phyloP scores from a whole-genome alignment of 1,140 invertebrate species.

The Frieseomelitta varia region DNA sequence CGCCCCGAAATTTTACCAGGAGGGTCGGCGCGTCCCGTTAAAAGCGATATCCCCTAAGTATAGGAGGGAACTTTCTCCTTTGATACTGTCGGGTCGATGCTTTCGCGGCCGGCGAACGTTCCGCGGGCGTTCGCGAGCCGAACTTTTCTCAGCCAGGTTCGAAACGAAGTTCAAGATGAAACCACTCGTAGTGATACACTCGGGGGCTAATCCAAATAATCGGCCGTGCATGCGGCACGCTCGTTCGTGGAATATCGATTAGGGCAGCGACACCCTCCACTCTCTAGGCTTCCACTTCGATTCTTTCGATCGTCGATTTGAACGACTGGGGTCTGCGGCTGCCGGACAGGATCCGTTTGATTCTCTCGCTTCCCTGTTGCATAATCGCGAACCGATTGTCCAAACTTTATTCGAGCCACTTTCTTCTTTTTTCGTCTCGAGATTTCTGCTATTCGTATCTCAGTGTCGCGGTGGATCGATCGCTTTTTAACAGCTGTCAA shows the following conservation, averaged over 20 bases:
- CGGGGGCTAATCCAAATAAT: slow-evolving; percentile 66
- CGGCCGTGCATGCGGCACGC: slow-evolving; percentile 43
- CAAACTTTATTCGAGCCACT: background rate
- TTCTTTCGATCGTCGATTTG: slow-evolving; percentile 49
- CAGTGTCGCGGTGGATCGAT: background rate
- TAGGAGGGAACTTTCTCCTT: slow-evolving; percentile 67
- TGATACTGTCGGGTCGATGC: slow-evolving; percentile 61
- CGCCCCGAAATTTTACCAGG: slow-evolving; percentile 61
- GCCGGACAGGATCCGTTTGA: slow-evolving; percentile 4
- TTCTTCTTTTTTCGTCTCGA: background rate
- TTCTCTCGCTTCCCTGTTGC: slow-evolving; percentile 1
- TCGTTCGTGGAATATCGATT: slow-evolving; percentile 60
- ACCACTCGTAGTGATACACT: slow-evolving; percentile 60
- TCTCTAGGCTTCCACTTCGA: background rate
- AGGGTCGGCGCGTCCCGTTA: slow-evolving; percentile 53
- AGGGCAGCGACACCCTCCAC: slow-evolving; percentile 3
- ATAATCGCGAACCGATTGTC: background rate
- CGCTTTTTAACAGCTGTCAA: background rate
- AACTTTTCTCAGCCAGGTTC: slow-evolving; percentile 53
- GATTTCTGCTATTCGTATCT: background rate
- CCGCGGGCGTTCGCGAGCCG: slow-evolving; percentile 49
- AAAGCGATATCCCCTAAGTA: slow-evolving; percentile 70
- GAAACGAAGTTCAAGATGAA: slow-evolving; percentile 68
- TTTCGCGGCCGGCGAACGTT: slow-evolving; percentile 25
- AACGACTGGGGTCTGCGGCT: background rate